Conservation (phyloP, 2,113 vertebrate species). For the Rhagologus leucostigma region DNA sequence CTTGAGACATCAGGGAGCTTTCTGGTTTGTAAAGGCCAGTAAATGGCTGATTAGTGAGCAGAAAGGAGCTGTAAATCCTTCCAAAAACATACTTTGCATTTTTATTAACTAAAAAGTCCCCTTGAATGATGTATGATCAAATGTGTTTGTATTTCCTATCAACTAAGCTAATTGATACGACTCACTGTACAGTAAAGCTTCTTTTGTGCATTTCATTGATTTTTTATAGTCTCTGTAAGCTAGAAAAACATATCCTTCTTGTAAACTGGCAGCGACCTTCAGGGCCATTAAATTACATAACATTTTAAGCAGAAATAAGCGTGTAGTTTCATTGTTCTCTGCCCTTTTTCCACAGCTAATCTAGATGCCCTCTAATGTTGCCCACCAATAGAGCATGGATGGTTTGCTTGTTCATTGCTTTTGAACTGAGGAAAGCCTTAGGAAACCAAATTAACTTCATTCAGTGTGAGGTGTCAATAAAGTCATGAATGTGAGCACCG, state of each 20-base stretch:
- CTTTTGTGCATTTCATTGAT: neutral
- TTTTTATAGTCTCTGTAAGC: neutral
- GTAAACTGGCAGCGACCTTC: neutral
- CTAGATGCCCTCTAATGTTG: neutral
- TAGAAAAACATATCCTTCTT: neutral
- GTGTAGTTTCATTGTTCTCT: neutral
- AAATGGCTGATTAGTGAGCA: slow-evolving; percentile 46
- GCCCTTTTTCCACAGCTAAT: neutral
- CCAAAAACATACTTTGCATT: slow-evolving; percentile 29
- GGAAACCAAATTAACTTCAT: neutral
- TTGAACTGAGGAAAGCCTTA: neutral
- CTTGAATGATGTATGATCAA: slow-evolving; percentile 24
- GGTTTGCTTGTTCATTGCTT: neutral
- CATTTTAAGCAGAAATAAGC: neutral
- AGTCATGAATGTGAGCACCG: neutral
- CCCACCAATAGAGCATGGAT: neutral
- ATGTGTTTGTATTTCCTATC: slow-evolving; percentile 29
- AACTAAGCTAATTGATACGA: neutral
- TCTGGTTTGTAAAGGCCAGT: slow-evolving; percentile 36
- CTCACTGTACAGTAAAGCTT: neutral
- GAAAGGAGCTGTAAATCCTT: slow-evolving; percentile 39
- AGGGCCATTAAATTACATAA: neutral
- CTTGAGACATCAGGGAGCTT: slow-evolving; percentile 1
- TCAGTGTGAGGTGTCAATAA: neutral
- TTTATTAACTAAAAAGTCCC: slow-evolving; percentile 31